phyloP scores from a whole-genome alignment of 2,888 invertebrate genomes.

The Xanthia togata region DNA sequence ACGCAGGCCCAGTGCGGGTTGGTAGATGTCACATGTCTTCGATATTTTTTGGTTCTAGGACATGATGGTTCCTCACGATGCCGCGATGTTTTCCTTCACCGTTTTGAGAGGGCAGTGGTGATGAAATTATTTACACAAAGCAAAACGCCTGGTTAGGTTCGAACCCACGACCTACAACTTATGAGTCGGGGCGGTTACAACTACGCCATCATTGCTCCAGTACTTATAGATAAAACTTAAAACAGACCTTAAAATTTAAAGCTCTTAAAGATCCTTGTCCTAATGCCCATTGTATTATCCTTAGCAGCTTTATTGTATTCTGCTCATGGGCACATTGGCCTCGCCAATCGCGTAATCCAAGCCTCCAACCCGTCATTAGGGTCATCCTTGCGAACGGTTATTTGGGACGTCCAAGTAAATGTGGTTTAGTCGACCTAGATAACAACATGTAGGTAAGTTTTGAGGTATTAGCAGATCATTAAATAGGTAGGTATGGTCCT shows the following conservation, averaged over 20 bases:
- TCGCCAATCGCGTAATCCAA: constrained; percentile 49
- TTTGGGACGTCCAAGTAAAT: constrained; percentile 45
- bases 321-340: constrained; percentile 37
- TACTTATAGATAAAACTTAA: not conserved
- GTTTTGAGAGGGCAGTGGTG: too few relatives aligned
- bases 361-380: constrained; percentile 53
- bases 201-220: not conserved
- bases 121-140: too few relatives aligned
- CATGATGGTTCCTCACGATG: too few relatives aligned
- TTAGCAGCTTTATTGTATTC: constrained; percentile 36
- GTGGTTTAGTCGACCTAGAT: constrained; percentile 49
- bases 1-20: too few relatives aligned
- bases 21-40: too few relatives aligned
- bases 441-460: constrained; percentile 37
- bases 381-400: constrained; percentile 53
- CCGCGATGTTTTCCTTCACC: too few relatives aligned
- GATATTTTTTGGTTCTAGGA: too few relatives aligned
- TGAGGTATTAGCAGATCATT: constrained; percentile 27
- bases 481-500: constrained; percentile 4
- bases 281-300: constrained; percentile 36
- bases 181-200: too few relatives aligned
- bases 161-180: too few relatives aligned
- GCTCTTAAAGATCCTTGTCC: not conserved
- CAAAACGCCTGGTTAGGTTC: too few relatives aligned
- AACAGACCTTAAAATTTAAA: not conserved